phyloP scores from a whole-genome alignment of 2,797 vertebrate species.

The Varecia variegata region DNA sequence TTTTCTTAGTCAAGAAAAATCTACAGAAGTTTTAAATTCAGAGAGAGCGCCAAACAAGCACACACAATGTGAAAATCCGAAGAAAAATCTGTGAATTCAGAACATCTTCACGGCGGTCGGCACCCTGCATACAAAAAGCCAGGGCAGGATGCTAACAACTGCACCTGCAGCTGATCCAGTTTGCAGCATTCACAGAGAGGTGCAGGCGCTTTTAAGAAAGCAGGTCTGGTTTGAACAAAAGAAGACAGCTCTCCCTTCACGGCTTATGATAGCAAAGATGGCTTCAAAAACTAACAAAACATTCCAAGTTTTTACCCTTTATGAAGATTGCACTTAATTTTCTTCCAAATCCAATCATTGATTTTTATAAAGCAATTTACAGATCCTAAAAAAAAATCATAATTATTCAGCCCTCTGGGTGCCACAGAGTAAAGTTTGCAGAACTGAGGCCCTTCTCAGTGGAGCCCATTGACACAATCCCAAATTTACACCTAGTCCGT shows the following conservation, averaged over 20 bases:
- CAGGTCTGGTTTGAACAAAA: slow-evolving; percentile 62
- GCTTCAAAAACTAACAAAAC: slow-evolving; percentile 72
- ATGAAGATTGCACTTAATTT: slow-evolving; percentile 66
- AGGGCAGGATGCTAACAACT: neutral
- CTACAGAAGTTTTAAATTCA: neutral
- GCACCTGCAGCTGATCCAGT: slow-evolving; percentile 56
- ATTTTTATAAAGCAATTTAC: slow-evolving; percentile 75
- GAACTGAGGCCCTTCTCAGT: neutral
- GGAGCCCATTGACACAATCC: slow-evolving; percentile 57
- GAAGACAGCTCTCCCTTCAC: slow-evolving; percentile 62
- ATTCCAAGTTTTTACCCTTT: slow-evolving; percentile 62
- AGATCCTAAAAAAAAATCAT: slow-evolving; percentile 65
- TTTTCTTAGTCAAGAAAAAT: neutral
- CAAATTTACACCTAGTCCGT: neutral
- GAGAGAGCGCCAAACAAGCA: neutral
- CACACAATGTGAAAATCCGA: neutral
- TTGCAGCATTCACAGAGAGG: slow-evolving; percentile 16
- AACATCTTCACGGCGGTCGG: neutral
- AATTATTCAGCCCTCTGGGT: slow-evolving; percentile 66
- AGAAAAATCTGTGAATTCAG: neutral
- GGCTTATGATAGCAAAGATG: slow-evolving; percentile 69
- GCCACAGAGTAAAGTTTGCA: slow-evolving; percentile 63
- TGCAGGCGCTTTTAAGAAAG: slow-evolving; percentile 47
- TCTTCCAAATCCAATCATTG: slow-evolving; percentile 71
- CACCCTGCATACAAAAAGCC: neutral